Evolutionary conservation across 1,140 invertebrate species (phyloP).

Genomic region (Laodelphax striatellus): DNA sequence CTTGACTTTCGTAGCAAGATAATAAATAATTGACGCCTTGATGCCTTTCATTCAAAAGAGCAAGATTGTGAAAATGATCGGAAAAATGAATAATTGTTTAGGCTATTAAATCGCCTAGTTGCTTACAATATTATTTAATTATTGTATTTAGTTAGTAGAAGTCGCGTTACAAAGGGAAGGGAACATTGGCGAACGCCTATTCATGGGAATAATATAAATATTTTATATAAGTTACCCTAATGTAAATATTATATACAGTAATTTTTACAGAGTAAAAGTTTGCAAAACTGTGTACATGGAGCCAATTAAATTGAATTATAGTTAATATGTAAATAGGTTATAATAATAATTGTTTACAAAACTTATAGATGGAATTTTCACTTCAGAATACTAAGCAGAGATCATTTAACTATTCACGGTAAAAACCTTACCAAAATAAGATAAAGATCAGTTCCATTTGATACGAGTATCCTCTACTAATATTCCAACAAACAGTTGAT

Average conservation of each 20-base stretch:
- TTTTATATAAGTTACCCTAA: conserved; percentile 9
- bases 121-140: not conserved
- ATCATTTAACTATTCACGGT: not conserved
- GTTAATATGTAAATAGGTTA: conserved; percentile 8
- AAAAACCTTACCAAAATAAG: not conserved
- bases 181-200: not conserved
- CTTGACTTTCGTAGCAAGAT: not conserved
- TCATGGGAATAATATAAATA: conserved; percentile 7
- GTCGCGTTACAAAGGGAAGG: not conserved
- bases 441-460: conserved; percentile 1
- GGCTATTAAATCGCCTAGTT: not conserved
- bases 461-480: not conserved
- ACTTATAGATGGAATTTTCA: conserved; percentile 5
- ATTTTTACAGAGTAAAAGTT: conserved; percentile 13
- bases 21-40: not conserved
- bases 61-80: not conserved
- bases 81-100: not conserved
- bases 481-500: not conserved
- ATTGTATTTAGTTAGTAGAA: not conserved
- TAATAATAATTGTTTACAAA: conserved; percentile 9
- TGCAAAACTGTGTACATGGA: conserved; percentile 7
- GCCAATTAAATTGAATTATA: conserved; percentile 8
- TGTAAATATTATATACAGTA: conserved; percentile 14
- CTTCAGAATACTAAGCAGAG: conserved; percentile 14
- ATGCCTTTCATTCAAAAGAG: not conserved